A percentile compares a stretch with the other conserved stretches of the same genome.
Conservation (phyloP, 2,888 invertebrate genomes). For the Clusia tigrina region DNA sequence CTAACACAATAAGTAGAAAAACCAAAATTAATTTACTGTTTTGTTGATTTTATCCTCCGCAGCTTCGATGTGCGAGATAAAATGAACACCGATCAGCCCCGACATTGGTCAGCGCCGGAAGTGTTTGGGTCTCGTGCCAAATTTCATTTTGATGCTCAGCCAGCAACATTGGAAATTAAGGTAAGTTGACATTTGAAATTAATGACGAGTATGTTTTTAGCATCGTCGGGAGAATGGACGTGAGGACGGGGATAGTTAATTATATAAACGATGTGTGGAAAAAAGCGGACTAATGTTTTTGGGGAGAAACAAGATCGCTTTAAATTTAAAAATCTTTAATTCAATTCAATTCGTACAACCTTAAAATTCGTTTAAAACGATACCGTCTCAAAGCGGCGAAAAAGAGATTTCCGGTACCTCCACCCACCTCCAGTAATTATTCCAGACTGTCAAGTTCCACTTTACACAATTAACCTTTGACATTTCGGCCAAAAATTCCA, state of each 20-base stretch:
- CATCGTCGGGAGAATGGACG: too few relatives aligned
- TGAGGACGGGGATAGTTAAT: too few relatives aligned
- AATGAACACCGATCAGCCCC: slow-evolving; percentile 75
- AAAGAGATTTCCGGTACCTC: too few relatives aligned
- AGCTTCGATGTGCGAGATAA: slow-evolving; percentile 89
- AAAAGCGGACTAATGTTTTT: too few relatives aligned
- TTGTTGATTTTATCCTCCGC: slow-evolving; percentile 45
- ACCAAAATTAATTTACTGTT: not conserved
- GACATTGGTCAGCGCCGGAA: slow-evolving; percentile 85
- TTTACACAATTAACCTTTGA: not conserved
- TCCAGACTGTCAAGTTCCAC: not conserved
- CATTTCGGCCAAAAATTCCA: not conserved
- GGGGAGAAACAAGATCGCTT: too few relatives aligned
- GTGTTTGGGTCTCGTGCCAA: slow-evolving; percentile 87
- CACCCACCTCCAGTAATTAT: not conserved
- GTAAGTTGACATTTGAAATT: slow-evolving; percentile 43
- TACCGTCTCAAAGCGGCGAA: too few relatives aligned
- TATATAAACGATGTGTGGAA: too few relatives aligned
- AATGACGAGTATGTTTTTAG: not conserved
- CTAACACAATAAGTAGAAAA: not conserved
- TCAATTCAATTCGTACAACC: too few relatives aligned
- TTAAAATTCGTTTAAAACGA: too few relatives aligned
- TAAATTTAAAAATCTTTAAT: too few relatives aligned
- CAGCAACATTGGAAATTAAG: slow-evolving; percentile 81
- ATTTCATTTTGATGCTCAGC: slow-evolving; percentile 80